Conservation (phyloP, 2,113 vertebrate genomes). For the Verasper variegatus region DNA sequence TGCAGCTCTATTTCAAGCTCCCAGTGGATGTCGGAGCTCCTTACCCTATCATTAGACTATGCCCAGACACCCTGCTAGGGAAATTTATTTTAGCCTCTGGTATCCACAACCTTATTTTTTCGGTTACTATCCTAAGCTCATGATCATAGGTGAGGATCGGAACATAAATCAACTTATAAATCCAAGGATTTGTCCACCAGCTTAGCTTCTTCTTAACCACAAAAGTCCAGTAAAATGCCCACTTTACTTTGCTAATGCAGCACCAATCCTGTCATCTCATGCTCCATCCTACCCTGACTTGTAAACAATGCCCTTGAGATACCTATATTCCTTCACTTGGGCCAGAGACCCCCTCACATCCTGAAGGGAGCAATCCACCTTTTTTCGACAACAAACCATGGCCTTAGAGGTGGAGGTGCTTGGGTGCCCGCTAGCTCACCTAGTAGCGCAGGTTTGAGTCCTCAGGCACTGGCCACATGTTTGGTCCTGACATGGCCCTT, state of each 20-base stretch:
- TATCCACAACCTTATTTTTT: neutral
- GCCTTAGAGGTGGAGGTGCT: neutral
- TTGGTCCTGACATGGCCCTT: too few species aligned
- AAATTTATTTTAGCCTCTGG: neutral
- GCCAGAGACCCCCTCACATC: neutral
- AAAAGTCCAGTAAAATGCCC: neutral
- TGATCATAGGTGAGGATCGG: neutral
- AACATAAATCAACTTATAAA: neutral
- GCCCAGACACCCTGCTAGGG: neutral
- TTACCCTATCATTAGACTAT: neutral
- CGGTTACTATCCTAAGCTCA: neutral
- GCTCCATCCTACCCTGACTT: neutral
- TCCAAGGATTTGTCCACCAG: neutral
- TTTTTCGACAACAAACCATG: neutral
- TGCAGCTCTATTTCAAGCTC: neutral
- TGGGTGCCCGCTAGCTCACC: too few species aligned
- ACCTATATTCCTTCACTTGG: neutral
- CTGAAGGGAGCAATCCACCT: neutral
- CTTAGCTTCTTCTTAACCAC: neutral
- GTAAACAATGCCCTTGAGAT: neutral
- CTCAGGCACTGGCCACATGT: too few species aligned
- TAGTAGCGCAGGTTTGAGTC: too few species aligned
- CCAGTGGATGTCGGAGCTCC: neutral
- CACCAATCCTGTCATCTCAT: too few species aligned
- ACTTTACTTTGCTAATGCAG: neutral